Evolutionary conservation across 2,888 invertebrate genomes (phyloP).

Genomic region (Nymphalis polychloros): DNA sequence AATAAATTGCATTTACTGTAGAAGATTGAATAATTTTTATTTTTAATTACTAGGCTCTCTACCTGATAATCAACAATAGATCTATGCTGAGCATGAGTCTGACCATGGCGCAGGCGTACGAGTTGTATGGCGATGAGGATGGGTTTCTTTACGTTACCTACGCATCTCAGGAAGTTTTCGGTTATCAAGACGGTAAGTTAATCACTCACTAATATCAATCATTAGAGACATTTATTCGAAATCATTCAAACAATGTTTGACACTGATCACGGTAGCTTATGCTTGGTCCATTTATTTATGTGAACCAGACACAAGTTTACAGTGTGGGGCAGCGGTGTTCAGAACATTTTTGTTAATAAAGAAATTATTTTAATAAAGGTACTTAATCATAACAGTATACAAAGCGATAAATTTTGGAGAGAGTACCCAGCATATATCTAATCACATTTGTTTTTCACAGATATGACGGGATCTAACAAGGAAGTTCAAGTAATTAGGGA

Average conservation of each 20-base stretch:
- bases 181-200: constrained; percentile 76
- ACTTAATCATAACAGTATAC: too few species aligned
- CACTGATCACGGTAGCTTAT: too few species aligned
- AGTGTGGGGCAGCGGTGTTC: too few species aligned
- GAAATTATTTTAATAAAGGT: too few species aligned
- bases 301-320: too few species aligned
- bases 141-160: constrained; percentile 95
- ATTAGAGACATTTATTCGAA: too few species aligned
- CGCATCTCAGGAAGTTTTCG: constrained; percentile 95
- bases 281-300: too few species aligned
- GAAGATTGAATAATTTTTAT: background rate
- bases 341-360: too few species aligned
- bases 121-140: constrained; percentile 88
- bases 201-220: too few species aligned
- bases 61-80: constrained; percentile 90
- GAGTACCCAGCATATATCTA: too few species aligned
- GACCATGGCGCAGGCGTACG: constrained; percentile 91
- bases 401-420: too few species aligned
- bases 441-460: constrained; percentile 37
- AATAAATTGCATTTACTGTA: background rate
- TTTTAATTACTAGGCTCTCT: constrained; percentile 84
- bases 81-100: constrained; percentile 90
- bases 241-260: too few species aligned
- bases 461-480: constrained; percentile 60
- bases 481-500: constrained; percentile 88